phyloP scores from a whole-genome alignment of 2,797 vertebrate species.

The Neopelma chrysocephalum region DNA sequence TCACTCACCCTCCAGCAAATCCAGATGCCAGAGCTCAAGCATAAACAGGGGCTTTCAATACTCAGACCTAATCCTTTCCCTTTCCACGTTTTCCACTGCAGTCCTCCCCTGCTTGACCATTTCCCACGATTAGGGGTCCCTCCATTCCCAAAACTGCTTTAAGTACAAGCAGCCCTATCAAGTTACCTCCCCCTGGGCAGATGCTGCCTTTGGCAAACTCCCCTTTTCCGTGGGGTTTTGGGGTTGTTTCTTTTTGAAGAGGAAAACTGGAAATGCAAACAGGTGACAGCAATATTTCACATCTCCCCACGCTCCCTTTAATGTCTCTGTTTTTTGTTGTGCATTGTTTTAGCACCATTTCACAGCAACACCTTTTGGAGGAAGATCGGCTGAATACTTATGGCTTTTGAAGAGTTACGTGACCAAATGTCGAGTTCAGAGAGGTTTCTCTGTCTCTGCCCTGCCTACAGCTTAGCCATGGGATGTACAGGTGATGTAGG shows the following conservation, averaged over 20 bases:
- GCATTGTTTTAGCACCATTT: background rate
- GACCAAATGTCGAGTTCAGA: background rate
- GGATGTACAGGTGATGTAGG: background rate
- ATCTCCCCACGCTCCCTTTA: background rate
- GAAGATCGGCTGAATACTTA: background rate
- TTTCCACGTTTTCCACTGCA: background rate
- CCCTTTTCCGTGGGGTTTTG: background rate
- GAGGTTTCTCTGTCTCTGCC: background rate
- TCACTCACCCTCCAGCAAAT: conserved; percentile 11
- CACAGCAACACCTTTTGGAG: background rate
- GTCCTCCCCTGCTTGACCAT: background rate
- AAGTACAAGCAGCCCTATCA: background rate
- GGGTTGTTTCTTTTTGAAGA: background rate
- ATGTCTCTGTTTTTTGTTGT: background rate
- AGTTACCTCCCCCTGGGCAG: background rate
- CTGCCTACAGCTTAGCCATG: background rate
- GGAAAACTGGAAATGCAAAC: background rate
- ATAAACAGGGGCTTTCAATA: background rate
- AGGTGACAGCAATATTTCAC: background rate
- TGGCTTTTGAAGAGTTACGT: background rate
- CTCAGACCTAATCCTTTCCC: background rate
- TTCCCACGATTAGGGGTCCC: conserved; percentile 2
- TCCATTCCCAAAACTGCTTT: background rate
- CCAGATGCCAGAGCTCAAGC: conserved; percentile 24
- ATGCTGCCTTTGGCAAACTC: background rate